Evolutionary conservation across 2,888 invertebrate species (phyloP).

Genomic region (Sinopyrophorus schimmeli): DNA sequence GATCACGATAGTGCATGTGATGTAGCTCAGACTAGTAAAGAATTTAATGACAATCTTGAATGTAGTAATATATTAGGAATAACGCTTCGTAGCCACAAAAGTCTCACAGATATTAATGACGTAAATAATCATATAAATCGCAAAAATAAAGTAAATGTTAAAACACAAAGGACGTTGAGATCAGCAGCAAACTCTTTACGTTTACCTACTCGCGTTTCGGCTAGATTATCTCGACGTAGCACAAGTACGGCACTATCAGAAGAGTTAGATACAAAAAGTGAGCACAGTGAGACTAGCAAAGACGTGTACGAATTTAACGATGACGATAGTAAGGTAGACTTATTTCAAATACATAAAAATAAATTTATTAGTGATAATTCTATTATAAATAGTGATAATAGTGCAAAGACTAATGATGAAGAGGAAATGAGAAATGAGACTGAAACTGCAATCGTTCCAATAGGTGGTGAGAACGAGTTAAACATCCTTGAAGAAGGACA

Average conservation of each 20-base stretch:
- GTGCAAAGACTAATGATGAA: constrained; percentile 17
- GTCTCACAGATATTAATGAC: constrained; percentile 51
- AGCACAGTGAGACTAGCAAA: constrained; percentile 39
- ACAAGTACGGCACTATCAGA: constrained; percentile 38
- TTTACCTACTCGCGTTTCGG: constrained; percentile 32
- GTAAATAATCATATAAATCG: neutral
- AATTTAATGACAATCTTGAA: constrained; percentile 55
- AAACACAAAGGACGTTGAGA: constrained; percentile 17
- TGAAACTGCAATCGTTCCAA: constrained; percentile 36
- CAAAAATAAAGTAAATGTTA: constrained; percentile 8
- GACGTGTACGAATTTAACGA: constrained; percentile 63
- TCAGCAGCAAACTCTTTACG: constrained; percentile 8
- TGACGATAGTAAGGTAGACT: constrained; percentile 50
- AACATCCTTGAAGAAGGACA: constrained; percentile 24
- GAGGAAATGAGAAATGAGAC: constrained; percentile 41
- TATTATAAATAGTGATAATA: constrained; percentile 35
- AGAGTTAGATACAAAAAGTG: constrained; percentile 32
- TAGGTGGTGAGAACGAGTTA: constrained; percentile 4
- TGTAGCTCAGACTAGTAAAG: constrained; percentile 52
- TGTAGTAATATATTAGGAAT: constrained; percentile 56
- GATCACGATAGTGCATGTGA: constrained; percentile 54
- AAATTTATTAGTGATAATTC: constrained; percentile 39
- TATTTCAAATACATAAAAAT: constrained; percentile 40
- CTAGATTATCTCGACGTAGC: constrained; percentile 35
- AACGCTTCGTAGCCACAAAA: constrained; percentile 66